These are phyloP conservation scores for Gallinago jamesoni DNA, from an alignment of 2,113 vertebrate species.

Conservation along the genomic window DNA sequence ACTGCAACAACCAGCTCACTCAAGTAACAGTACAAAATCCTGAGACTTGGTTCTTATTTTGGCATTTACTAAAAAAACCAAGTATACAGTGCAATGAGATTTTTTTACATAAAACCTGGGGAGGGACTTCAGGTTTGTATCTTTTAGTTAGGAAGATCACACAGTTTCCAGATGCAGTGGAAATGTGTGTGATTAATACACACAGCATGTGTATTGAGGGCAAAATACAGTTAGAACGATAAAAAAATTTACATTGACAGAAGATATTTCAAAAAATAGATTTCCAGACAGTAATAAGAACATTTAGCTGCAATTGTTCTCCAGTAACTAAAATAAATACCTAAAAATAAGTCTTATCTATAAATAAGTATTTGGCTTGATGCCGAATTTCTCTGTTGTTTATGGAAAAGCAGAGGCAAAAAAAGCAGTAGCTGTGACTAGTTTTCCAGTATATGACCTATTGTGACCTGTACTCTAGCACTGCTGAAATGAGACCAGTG, in stretches of 20 bases:
- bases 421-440: neutral
- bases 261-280: slow-evolving; percentile 3
- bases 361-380: slow-evolving; percentile 42
- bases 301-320: slow-evolving; percentile 56
- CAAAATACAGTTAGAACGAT: neutral
- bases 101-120: neutral
- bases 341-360: slow-evolving; percentile 58
- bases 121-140: neutral
- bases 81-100: neutral
- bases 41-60: neutral
- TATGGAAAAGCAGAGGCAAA: slow-evolving; percentile 30
- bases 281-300: slow-evolving; percentile 37
- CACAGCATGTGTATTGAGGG: neutral
- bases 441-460: slow-evolving; percentile 25
- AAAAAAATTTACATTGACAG: neutral
- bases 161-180: neutral
- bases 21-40: neutral
- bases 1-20: fast-evolving
- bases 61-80: neutral
- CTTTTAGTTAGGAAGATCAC: neutral
- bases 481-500: neutral
- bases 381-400: slow-evolving; percentile 35
- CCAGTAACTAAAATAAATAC: slow-evolving; percentile 40
- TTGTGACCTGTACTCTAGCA: neutral
- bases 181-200: neutral